Evolutionary conservation across 2,797 vertebrate genomes (phyloP).

Genomic region (Gorsachius magnificus): DNA sequence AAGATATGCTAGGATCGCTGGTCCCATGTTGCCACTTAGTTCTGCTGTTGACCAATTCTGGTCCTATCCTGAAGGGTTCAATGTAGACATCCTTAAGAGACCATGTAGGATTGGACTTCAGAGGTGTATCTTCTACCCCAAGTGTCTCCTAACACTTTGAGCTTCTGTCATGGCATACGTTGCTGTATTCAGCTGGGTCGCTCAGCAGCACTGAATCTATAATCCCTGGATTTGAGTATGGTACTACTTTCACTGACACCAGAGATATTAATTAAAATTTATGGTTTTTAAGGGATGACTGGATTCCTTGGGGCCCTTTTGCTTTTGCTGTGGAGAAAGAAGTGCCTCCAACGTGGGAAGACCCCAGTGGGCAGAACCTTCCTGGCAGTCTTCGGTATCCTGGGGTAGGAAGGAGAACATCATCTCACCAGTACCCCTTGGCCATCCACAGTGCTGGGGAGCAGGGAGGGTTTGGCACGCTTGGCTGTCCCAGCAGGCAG

Average conservation of each 20-base stretch:
- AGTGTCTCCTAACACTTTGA: background rate
- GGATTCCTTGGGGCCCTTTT: background rate
- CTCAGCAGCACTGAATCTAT: background rate
- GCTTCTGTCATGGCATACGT: background rate
- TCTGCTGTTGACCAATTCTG: background rate
- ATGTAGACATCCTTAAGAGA: background rate
- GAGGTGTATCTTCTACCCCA: background rate
- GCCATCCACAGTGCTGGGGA: fast-evolving
- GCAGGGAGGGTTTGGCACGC: background rate
- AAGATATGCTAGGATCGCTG: background rate
- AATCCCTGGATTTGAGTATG: background rate
- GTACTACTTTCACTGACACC: background rate
- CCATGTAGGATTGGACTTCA: background rate
- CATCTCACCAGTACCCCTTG: background rate
- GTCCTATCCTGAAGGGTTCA: background rate
- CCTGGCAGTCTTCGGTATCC: background rate
- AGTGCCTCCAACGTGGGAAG: fast-evolving
- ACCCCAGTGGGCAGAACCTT: background rate
- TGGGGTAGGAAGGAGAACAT: background rate
- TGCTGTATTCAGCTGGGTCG: background rate
- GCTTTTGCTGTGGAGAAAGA: background rate
- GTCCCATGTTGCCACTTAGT: background rate
- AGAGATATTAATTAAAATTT: background rate
- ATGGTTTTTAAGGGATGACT: background rate
- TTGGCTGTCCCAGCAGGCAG: background rate